phyloP scores from a whole-genome alignment of 92 coral and sea anemone genomes.

The Phenganax subtilis region DNA sequence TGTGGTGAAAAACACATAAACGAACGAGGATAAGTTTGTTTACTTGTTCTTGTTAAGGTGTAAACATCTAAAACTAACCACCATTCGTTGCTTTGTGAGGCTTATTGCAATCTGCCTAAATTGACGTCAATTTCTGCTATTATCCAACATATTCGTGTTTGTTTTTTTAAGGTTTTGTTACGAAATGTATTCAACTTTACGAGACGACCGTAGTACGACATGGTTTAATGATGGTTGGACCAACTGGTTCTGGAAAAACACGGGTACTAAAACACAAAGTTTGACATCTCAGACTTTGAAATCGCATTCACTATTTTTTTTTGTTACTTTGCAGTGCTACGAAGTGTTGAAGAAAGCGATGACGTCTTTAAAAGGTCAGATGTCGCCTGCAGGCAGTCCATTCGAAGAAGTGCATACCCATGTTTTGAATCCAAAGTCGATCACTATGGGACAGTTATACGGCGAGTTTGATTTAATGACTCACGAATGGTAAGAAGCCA shows the following conservation, averaged over 20 bases:
- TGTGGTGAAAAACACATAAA: too few relatives aligned
- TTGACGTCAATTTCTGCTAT: too few relatives aligned
- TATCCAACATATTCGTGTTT: not conserved
- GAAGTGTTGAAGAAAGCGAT: slow-evolving; percentile 80
- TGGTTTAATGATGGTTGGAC: slow-evolving; percentile 98
- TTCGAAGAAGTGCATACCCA: slow-evolving; percentile 93
- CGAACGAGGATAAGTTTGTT: too few relatives aligned
- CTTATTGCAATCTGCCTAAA: too few relatives aligned
- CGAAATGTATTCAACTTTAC: slow-evolving; percentile 89
- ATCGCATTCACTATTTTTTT: not conserved
- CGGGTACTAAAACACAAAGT: slow-evolving; percentile 41
- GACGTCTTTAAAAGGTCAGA: slow-evolving; percentile 86
- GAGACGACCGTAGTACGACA: slow-evolving; percentile 99
- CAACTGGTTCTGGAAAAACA: slow-evolving; percentile 98
- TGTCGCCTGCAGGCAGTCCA: slow-evolving; percentile 82
- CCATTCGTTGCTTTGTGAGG: too few relatives aligned
- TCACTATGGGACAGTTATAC: slow-evolving; percentile 97
- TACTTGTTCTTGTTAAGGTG: too few relatives aligned
- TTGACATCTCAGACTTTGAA: not conserved
- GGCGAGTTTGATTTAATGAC: slow-evolving; percentile 97
- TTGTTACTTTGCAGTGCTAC: not conserved
- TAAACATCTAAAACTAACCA: too few relatives aligned
- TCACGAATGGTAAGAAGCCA: slow-evolving; percentile 76
- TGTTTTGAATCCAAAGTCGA: slow-evolving; percentile 90
- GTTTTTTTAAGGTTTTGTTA: slow-evolving; percentile 59